These are phyloP conservation scores for Lophura nycthemera DNA, from an alignment of 2,113 vertebrate species.

Conservation along the genomic window DNA sequence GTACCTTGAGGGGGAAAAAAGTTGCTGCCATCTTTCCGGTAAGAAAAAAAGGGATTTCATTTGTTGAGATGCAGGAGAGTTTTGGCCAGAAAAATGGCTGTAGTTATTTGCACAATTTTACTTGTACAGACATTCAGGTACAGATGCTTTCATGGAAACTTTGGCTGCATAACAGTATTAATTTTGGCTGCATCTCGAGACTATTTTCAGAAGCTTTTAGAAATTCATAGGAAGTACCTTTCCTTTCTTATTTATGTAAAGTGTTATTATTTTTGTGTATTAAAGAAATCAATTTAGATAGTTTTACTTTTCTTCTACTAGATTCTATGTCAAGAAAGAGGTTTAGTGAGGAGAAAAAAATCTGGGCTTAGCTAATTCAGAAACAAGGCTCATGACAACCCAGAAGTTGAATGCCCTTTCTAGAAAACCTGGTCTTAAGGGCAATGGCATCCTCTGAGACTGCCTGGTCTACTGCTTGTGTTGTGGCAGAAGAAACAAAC, in stretches of 20 bases:
- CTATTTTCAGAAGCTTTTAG: constrained; percentile 74
- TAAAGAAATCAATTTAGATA: constrained; percentile 1
- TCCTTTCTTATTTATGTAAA: constrained; percentile 63
- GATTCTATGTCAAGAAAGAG: constrained; percentile 9
- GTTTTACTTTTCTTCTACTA: background rate
- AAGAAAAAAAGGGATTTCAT: background rate
- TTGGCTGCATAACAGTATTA: constrained; percentile 65
- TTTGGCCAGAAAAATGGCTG: constrained; percentile 37
- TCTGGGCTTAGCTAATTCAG: background rate
- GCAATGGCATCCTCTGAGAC: constrained; percentile 30
- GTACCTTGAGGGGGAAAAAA: background rate
- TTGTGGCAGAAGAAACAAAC: constrained; percentile 75
- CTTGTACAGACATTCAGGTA: constrained; percentile 62
- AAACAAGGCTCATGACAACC: constrained; percentile 21
- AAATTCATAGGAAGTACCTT: constrained; percentile 71
- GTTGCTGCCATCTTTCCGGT: background rate
- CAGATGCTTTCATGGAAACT: constrained; percentile 74
- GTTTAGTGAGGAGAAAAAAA: background rate
- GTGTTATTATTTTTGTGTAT: constrained; percentile 57
- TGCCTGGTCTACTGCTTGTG: constrained; percentile 22
- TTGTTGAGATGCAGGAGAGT: background rate
- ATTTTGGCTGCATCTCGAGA: constrained; percentile 63
- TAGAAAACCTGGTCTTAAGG: constrained; percentile 62
- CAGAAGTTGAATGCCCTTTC: constrained; percentile 56
- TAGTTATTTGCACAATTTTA: constrained; percentile 71